These are phyloP conservation scores for Crotalus horridus DNA, from an alignment of 2,113 vertebrate species.

Conservation along the genomic window DNA sequence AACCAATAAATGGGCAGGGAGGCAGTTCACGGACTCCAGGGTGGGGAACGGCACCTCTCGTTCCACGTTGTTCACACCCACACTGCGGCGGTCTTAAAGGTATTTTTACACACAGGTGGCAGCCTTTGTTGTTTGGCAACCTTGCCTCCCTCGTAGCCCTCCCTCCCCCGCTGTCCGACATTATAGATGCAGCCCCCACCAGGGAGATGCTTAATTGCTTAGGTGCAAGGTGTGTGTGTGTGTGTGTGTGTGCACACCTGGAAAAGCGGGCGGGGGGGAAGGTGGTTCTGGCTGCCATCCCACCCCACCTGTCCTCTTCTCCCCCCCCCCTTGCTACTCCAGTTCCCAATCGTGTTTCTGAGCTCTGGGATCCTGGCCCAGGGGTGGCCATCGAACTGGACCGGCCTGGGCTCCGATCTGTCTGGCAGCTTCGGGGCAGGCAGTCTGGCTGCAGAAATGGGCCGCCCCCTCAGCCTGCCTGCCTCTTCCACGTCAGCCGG, in stretches of 20 bases:
- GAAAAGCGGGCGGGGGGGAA: not conserved
- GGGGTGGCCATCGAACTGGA: too few species aligned
- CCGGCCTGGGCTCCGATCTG: too few species aligned
- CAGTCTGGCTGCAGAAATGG: not conserved
- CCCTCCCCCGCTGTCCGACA: not conserved
- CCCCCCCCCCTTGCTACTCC: not conserved
- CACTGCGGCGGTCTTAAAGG: not conserved
- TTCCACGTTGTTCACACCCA: not conserved
- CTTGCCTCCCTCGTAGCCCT: not conserved
- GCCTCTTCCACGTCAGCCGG: too few species aligned
- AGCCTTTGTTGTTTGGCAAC: not conserved
- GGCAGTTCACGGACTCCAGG: not conserved
- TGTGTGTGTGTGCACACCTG: too few species aligned
- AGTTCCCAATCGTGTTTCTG: accelerated
- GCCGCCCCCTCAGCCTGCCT: too few species aligned
- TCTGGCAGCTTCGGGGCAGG: too few species aligned
- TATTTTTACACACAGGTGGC: not conserved
- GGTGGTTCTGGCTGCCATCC: not conserved
- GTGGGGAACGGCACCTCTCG: not conserved
- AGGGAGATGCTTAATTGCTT: not conserved
- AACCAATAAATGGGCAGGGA: too few species aligned
- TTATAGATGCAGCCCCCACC: not conserved
- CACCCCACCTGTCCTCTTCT: too few species aligned
- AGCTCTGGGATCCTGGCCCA: not conserved
- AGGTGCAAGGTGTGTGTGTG: not conserved